Evolutionary conservation across 2,888 invertebrate genomes (phyloP).

Genomic region (Phragmatobia fuliginosa): DNA sequence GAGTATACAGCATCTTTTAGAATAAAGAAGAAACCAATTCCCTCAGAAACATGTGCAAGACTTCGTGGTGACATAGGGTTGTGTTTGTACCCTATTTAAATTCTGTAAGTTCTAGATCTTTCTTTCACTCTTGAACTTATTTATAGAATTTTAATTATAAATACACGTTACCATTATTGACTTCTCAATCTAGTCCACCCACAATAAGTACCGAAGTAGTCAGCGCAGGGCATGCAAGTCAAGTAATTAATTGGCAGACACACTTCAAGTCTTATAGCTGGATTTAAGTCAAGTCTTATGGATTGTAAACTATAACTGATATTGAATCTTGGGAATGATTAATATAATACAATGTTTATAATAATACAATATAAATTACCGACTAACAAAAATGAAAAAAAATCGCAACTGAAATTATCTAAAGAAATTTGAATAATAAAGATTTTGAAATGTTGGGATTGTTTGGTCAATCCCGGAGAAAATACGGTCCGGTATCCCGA

Average conservation of each 20-base stretch:
- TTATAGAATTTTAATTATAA: background rate
- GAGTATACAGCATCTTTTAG: background rate
- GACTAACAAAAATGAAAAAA: background rate
- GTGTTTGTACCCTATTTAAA: background rate
- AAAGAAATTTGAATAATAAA: background rate
- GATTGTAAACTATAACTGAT: too few species aligned
- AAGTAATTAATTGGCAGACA: constrained; percentile 10
- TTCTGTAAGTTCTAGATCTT: background rate
- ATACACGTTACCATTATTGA: background rate
- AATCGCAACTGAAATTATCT: background rate
- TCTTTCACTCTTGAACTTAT: background rate
- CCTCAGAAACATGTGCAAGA: background rate
- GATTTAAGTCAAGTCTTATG: too few species aligned
- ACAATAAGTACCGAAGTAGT: background rate
- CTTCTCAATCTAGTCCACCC: background rate
- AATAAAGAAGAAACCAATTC: background rate
- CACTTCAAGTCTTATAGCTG: background rate
- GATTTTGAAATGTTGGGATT: too few species aligned
- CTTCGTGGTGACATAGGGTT: background rate
- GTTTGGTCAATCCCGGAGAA: too few species aligned
- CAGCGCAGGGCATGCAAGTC: constrained; percentile 9
- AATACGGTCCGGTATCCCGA: too few species aligned
- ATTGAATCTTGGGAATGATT: too few species aligned
- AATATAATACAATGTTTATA: too few species aligned
- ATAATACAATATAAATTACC: background rate